Base-by-base conservation (phyloP, 2,888 invertebrate genomes). In the Hypena proboscidalis region DNA sequence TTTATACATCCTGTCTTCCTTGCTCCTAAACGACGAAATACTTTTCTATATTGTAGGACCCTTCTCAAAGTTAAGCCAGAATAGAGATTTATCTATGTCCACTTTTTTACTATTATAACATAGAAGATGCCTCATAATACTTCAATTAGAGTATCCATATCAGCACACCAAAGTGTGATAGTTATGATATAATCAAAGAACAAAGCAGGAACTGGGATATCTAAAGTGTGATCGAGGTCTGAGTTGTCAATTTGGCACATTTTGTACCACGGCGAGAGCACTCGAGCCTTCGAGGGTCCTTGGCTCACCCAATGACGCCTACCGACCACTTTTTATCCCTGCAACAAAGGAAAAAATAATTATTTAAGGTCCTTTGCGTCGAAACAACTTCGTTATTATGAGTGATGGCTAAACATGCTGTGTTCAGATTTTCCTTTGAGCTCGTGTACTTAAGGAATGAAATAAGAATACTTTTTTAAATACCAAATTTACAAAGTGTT, bases 201-300 rank as follows among this genome's bases (percentile, higher is more conserved):
- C 53, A 44, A 39, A 47, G 55, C 56, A 62, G 59, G 60, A 59
- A 59, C 60, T 67, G 70, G 70, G 69, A 67, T 74, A 78, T 80
- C 73, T 69, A 66, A 77, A 75, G 80, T 73, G 74, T 71, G 79
- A 83, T 80, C 77, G 72, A 60, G 56, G 50, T 68, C 74, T 62
- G 78, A 81, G 72, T 83, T 81, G 80, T 77, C 83, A 85, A 83
- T 85, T 86, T 84, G 80, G 73, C 74, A 79, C 83, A 83, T 83
- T 86, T 83, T 80, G 78, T 80, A 70, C 73, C 75, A 61, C 69
- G 70, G 64, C 49, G 53, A 82, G 83, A 63, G 78, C 64, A 53
- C 81, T 82, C 61, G 58, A 55, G 20, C 37, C 46, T 50, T 50
- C 35, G 52, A 78, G 78, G 30, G 64, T 60, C 31, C 83, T 81